phyloP scores from a whole-genome alignment of 2,797 vertebrate species.

The Leptoclinus maculatus region DNA sequence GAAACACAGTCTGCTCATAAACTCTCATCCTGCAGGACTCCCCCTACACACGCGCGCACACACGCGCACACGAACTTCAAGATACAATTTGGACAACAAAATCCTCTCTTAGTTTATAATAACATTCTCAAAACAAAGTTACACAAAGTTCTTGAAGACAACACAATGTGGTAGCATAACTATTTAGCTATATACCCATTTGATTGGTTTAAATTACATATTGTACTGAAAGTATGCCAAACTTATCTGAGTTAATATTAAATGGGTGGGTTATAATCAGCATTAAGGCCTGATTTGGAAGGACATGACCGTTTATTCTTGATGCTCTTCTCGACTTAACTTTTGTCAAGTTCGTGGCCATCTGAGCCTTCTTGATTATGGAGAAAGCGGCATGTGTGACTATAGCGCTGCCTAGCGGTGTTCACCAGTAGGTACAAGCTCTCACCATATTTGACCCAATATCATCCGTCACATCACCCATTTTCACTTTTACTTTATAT shows the following conservation, averaged over 20 bases:
- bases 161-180: background rate
- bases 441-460: background rate
- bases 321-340: background rate
- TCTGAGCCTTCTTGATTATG: too few relatives aligned
- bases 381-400: background rate
- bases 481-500: background rate
- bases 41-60: background rate
- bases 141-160: background rate
- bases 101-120: background rate
- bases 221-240: background rate
- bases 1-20: slow-evolving; percentile 21
- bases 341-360: background rate
- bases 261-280: background rate
- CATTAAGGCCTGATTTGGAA: background rate
- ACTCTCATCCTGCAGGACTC: background rate
- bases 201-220: background rate
- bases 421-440: slow-evolving; percentile 12
- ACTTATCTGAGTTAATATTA: background rate
- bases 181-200: background rate
- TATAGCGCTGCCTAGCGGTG: slow-evolving; percentile 60
- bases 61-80: background rate
- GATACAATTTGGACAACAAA: background rate
- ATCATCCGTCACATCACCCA: background rate
- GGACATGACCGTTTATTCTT: background rate
- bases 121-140: background rate